Evolutionary conservation across 2,113 vertebrate species (phyloP), one percentile per base, ranked within the genome.

Genomic region (Damaliscus lunatus): DNA sequence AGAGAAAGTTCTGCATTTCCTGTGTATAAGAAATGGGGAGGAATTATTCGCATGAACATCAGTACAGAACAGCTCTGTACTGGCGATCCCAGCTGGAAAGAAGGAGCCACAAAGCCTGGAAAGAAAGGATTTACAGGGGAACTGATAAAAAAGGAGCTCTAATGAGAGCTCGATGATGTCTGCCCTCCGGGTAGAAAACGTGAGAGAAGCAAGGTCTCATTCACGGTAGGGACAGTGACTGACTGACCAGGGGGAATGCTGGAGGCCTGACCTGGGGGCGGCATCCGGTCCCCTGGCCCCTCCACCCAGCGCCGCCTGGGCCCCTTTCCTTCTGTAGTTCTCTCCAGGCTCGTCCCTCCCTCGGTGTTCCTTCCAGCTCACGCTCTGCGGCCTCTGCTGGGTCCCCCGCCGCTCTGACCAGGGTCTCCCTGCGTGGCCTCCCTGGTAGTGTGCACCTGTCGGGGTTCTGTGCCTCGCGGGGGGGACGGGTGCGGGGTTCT

Each of bases 381-480:
- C 33, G 12, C 36, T 27, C 82, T 7, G 11, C 36, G 52, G 59
- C 50, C 13, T 81, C 36, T 25, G 1, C 12, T 7, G 71, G 71
- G 36, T 25, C 6, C 21, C 36, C 15, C 11, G 3, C 29, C 59
- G 0, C 57, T 33, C 59, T 21, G 29, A 25, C 57, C 52, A 25
- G 60, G 27, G 43, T 36, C 55, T 12, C 19, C 14, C 21, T 12
- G 29, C 9, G 27, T 27, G 1, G 6, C 8, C 43, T 17, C 36
- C n/a, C 27, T 27, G 19, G 17, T 33, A 0, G 82, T 21, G 19
- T 31, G 5, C 25, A 8, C 36, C 88, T 48, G 13, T 21, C 3
- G 25, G 25, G 43, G 25, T 33, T 46, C 8, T 12, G n/a, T 23
- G 6, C 5, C 25, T 33, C 5, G 0, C 7, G 6, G 0, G 4